Evolutionary conservation across 2,888 invertebrate genomes (phyloP), one percentile per base, ranked within the genome.

Genomic region (Chrysina gloriosa): DNA sequence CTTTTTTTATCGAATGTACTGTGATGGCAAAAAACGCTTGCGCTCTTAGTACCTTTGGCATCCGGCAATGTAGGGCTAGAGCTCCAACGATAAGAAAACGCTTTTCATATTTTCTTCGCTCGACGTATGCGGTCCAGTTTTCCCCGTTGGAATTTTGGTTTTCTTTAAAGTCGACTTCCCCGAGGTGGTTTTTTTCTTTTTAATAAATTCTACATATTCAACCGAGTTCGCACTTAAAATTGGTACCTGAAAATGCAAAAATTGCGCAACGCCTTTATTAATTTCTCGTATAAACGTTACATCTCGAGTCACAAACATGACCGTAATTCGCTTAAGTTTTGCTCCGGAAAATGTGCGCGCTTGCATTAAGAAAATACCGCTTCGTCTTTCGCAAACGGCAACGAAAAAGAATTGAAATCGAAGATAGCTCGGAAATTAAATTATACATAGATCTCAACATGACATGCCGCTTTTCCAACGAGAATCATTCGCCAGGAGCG

Each of bases 1-100:
- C 52, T 52, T 52, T 52, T n/a, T 52, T 52, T 52, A 52, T 52
- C 31, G 52, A 52, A 52, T 52, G 52, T 52, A 52, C 52, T 29
- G 52, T 27, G 52, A 52, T 9, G 52, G 29, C 19, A 52, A 50
- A 52, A 52, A 52, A 50, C 50, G 31, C 52, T 31, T 52, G 52
- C 52, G 27, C 27, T 52, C 19, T 29, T 27, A 52, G 29, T 52
- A 52, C 29, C 14, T 16, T 9, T 7, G 31, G 31, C 52, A 52
- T 52, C 52, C 52, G 52, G 52, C 31, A 7, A 27, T 27, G 29
- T 14, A 29, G 14, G 29, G 29, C 50, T 14, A 27, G 27, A 27
- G 52, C 52, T 29, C n/a, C 50, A n/a, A 7, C 16, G 52, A 52
- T 52, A 52, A 52, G 52, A 52, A 52, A 29, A 31, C 19, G 52